phyloP scores from a whole-genome alignment of 2,113 vertebrate species.

The Takifugu flavidus region DNA sequence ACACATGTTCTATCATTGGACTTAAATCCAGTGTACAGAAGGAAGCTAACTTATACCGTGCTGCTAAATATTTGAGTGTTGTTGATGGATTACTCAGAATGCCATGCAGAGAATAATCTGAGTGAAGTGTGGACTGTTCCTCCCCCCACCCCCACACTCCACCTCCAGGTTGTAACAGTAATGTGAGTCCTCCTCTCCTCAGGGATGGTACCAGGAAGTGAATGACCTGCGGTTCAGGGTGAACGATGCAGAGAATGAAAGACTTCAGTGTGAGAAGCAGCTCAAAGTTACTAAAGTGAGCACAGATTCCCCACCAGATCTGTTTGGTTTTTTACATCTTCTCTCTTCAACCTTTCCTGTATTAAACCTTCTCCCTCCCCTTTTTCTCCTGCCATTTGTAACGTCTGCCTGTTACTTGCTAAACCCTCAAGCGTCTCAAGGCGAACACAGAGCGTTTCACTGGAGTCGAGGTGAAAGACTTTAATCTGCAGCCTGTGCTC shows the following conservation, averaged over 20 bases:
- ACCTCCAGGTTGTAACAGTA: conserved; percentile 15
- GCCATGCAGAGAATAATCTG: too few species aligned
- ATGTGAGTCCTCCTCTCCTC: conserved; percentile 38
- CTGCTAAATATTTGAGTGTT: too few species aligned
- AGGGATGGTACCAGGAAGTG: conserved; percentile 89
- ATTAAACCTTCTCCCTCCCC: neutral
- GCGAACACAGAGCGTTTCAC: conserved; percentile 82
- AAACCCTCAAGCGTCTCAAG: conserved; percentile 88
- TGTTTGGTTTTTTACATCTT: neutral
- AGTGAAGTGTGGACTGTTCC: too few species aligned
- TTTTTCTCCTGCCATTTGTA: conserved; percentile 8
- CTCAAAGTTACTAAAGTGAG: conserved; percentile 87
- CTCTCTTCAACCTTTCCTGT: neutral
- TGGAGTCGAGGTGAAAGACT: conserved; percentile 49
- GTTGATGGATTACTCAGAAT: too few species aligned
- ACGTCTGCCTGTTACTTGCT: conserved; percentile 79
- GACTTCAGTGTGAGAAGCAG: conserved; percentile 87
- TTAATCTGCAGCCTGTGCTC: conserved; percentile 35
- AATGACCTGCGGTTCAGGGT: conserved; percentile 83
- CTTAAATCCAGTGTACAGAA: neutral
- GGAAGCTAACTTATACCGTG: too few species aligned
- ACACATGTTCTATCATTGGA: neutral
- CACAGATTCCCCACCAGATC: conserved; percentile 10
- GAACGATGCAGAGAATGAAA: conserved; percentile 86
- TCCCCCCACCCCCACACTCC: conserved; percentile 1